A percentile compares a stretch with the other conserved stretches of the same genome.
phyloP scores from a whole-genome alignment of 2,797 vertebrate species.

The Pangasius sanitwongsei region DNA sequence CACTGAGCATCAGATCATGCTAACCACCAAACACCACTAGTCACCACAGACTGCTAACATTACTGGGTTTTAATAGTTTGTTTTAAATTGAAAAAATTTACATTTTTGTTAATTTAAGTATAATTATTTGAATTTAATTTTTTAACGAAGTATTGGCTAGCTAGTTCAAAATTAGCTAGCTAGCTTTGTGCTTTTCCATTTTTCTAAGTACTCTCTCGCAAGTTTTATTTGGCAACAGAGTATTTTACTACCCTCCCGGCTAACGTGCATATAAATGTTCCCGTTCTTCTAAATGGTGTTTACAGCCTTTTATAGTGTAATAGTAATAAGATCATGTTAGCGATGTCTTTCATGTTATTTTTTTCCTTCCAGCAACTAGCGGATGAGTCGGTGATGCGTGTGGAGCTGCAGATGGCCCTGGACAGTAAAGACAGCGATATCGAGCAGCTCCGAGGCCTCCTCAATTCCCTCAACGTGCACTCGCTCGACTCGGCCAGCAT shows the following conservation, averaged over 20 bases:
- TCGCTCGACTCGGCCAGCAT: slow-evolving; percentile 89
- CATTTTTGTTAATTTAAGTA: not conserved
- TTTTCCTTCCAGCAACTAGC: slow-evolving; percentile 84
- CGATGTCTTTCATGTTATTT: not conserved
- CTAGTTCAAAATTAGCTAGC: not conserved
- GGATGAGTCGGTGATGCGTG: slow-evolving; percentile 93
- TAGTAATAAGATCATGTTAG: not conserved
- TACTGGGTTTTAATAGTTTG: too few species aligned
- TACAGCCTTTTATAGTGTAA: not conserved
- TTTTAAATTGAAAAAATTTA: not conserved
- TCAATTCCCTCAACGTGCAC: slow-evolving; percentile 88
- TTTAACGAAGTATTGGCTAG: not conserved
- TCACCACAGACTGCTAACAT: not conserved
- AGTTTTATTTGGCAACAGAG: not conserved
- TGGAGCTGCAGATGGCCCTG: slow-evolving; percentile 97
- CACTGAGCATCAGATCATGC: not conserved
- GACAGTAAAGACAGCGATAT: slow-evolving; percentile 99
- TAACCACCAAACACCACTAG: not conserved
- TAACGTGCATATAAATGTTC: not conserved
- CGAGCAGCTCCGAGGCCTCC: slow-evolving; percentile 91
- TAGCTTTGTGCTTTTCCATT: not conserved
- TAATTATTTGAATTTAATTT: not conserved
- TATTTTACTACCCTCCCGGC: not conserved
- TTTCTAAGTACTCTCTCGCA: too few species aligned
- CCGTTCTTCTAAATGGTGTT: not conserved